These are phyloP conservation scores for Trachurus trachurus DNA, from an alignment of 2,797 vertebrate genomes.

Conservation along the genomic window DNA sequence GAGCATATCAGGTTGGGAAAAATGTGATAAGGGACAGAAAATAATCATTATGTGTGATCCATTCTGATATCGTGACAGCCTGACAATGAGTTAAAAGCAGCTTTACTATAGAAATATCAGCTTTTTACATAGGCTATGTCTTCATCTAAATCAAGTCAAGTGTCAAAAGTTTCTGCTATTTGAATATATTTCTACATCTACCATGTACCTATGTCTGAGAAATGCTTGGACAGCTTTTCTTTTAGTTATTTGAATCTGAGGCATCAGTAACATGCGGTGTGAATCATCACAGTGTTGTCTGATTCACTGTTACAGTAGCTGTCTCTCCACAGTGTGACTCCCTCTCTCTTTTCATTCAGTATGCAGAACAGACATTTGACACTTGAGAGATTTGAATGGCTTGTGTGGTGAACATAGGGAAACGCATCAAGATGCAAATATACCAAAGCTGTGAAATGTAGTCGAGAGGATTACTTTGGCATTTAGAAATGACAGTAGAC, in stretches of 20 bases:
- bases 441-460: background rate
- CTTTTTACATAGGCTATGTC: too few species aligned
- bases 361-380: slow-evolving; percentile 3
- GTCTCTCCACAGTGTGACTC: background rate
- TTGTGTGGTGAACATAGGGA: background rate
- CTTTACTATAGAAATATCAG: background rate
- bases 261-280: slow-evolving; percentile 19
- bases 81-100: background rate
- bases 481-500: background rate
- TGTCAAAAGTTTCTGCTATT: slow-evolving; percentile 8
- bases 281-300: slow-evolving; percentile 8
- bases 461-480: background rate
- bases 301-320: slow-evolving; percentile 6
- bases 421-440: background rate
- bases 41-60: slow-evolving; percentile 15
- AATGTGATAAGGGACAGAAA: slow-evolving; percentile 17
- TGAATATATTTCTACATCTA: background rate
- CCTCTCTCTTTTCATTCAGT: slow-evolving; percentile 4
- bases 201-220: background rate
- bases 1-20: slow-evolving; percentile 3
- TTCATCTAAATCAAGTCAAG: background rate
- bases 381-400: slow-evolving; percentile 6
- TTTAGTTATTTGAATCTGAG: slow-evolving; percentile 7
- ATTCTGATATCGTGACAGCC: background rate
- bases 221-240: background rate